These are phyloP conservation scores for Tapera naevia DNA, from an alignment of 2,797 vertebrate genomes.

Conservation along the genomic window DNA sequence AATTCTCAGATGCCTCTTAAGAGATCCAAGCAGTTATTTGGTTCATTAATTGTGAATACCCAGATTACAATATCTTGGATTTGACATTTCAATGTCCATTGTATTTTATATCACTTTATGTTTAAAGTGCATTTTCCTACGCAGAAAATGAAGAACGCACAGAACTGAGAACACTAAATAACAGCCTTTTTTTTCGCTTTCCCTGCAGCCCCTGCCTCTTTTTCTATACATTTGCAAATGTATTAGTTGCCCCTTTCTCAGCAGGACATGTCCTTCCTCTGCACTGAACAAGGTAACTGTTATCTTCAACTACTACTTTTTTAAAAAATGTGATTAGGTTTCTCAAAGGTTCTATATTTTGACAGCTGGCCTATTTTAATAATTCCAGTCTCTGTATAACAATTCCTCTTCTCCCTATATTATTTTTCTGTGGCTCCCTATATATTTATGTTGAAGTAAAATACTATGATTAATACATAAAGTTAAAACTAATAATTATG, in stretches of 20 bases:
- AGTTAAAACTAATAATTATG: neutral
- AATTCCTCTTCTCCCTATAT: neutral
- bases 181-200: no score
- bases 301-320: neutral
- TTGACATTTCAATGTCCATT: no score
- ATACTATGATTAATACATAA: neutral
- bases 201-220: no score
- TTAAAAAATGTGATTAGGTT: neutral
- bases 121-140: no score
- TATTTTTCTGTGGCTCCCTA: neutral
- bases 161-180: no score
- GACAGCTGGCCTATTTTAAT: neutral
- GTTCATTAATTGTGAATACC: no score
- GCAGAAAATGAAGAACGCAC: no score
- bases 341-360: neutral
- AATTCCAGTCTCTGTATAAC: neutral
- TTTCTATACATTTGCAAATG: neutral
- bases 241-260: neutral
- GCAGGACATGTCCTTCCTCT: neutral
- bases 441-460: neutral
- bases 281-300: neutral
- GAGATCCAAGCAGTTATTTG: no score
- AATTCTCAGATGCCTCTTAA: no score
- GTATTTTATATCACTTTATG: no score
- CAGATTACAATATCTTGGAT: no score